Conservation (phyloP, 1,140 invertebrate genomes). For the Oedothorax gibbosus region DNA sequence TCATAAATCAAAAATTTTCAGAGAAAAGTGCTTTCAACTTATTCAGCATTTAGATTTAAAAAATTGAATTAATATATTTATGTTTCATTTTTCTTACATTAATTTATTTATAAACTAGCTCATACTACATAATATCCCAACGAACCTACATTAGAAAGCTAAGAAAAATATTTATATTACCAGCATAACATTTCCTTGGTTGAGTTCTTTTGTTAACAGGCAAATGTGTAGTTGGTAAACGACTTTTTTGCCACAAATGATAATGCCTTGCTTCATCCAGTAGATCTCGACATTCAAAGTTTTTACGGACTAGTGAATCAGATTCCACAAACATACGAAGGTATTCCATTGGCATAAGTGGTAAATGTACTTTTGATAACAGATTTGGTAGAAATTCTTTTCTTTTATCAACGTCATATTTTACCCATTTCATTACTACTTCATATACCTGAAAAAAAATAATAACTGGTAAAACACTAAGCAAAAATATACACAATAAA, state of each 20-base stretch:
- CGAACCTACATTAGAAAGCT: too few relatives aligned
- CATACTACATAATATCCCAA: too few relatives aligned
- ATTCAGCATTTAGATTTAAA: too few relatives aligned
- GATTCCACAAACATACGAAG: constrained; percentile 66
- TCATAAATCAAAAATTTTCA: too few relatives aligned
- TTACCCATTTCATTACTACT: constrained; percentile 88
- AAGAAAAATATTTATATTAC: constrained; percentile 66
- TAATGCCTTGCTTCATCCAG: constrained; percentile 86
- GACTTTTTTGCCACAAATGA: constrained; percentile 71
- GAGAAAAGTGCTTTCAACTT: too few relatives aligned
- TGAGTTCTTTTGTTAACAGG: constrained; percentile 71
- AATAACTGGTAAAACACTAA: neutral
- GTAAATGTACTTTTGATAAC: constrained; percentile 67
- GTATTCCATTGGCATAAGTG: constrained; percentile 66
- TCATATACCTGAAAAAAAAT: constrained; percentile 79
- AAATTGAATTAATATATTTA: too few relatives aligned
- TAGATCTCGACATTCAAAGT: constrained; percentile 74
- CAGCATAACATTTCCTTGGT: constrained; percentile 69
- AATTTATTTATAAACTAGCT: too few relatives aligned
- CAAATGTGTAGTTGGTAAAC: constrained; percentile 83
- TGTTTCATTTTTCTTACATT: too few relatives aligned
- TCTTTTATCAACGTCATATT: constrained; percentile 81
- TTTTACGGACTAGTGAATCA: constrained; percentile 66
- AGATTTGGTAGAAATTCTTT: constrained; percentile 65
- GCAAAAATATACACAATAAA: too few relatives aligned